Conservation (phyloP, 2,113 vertebrate genomes). For the Psittacara wagleri region DNA sequence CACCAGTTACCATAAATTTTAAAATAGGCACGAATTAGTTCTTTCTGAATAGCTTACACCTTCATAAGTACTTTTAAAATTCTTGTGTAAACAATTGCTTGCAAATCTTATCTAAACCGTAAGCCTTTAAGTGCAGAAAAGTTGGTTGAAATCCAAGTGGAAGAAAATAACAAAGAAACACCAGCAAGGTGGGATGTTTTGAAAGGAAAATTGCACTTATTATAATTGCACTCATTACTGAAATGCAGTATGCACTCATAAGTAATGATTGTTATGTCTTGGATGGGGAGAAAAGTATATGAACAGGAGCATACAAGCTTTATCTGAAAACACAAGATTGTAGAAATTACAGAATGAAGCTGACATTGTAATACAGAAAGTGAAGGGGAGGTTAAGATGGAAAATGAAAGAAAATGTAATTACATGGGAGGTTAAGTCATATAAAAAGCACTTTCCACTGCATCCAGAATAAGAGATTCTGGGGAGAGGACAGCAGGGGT, state of each 20-base stretch:
- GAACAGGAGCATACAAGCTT: neutral
- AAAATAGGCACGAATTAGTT: neutral
- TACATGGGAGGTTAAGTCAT: neutral
- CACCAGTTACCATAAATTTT: neutral
- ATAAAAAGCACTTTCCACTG: neutral
- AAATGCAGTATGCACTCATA: neutral
- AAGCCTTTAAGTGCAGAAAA: neutral
- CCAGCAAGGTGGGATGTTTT: neutral
- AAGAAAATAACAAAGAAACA: neutral
- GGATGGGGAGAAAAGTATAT: neutral
- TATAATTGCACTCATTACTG: neutral
- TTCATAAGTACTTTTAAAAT: neutral
- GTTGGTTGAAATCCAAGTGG: neutral
- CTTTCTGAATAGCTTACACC: neutral
- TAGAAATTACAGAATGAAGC: neutral
- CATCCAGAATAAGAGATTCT: neutral
- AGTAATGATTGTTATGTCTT: neutral
- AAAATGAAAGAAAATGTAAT: neutral
- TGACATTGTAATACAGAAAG: neutral
- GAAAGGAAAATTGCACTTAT: neutral
- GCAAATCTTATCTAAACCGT: neutral
- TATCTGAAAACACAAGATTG: neutral
- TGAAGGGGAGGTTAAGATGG: neutral
- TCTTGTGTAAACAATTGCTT: neutral
- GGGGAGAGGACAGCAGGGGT: neutral